phyloP scores from a whole-genome alignment of 2,113 vertebrate species.

The Arizona elegans region DNA sequence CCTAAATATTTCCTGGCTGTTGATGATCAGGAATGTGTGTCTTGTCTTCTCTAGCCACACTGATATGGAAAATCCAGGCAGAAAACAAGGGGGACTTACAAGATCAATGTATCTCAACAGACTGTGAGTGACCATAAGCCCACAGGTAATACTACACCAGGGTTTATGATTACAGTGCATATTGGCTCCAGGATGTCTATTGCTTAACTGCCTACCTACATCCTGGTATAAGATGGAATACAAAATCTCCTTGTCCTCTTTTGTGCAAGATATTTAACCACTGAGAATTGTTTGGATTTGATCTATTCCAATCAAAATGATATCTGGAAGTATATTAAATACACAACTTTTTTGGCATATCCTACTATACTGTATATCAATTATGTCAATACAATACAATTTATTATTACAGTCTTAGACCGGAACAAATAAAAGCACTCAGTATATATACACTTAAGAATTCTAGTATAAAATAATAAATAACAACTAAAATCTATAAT shows the following conservation, averaged over 20 bases:
- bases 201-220: neutral
- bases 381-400: neutral
- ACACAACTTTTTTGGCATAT: neutral
- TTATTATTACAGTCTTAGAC: too few species aligned
- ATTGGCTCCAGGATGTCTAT: neutral
- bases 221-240: neutral
- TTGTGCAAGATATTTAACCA: neutral
- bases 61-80: neutral
- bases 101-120: neutral
- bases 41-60: neutral
- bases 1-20: neutral
- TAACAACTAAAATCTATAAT: too few species aligned
- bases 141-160: neutral
- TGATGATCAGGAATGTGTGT: neutral
- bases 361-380: neutral
- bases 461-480: too few species aligned
- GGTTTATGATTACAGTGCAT: neutral
- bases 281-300: neutral
- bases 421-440: too few species aligned
- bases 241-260: neutral
- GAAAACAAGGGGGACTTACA: neutral
- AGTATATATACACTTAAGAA: too few species aligned
- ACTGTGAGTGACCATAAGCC: neutral
- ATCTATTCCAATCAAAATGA: neutral
- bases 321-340: neutral